Percentiles rank a stretch among this genome's conserved stretches.
Evolutionary conservation across 35 echinoderm and acorn worm species (phyloP).

Genomic region (Stichopus chloronotus): DNA sequence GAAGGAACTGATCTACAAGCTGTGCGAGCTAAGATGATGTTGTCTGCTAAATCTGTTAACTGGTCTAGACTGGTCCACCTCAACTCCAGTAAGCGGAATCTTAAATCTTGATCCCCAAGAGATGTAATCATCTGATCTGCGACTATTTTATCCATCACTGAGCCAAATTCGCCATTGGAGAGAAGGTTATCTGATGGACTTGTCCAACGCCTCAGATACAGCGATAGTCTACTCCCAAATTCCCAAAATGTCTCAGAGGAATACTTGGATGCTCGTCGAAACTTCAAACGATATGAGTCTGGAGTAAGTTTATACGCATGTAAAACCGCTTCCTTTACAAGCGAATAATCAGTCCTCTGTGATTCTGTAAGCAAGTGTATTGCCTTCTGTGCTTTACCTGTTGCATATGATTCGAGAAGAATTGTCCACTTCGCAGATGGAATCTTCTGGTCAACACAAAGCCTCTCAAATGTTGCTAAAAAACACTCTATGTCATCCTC

Average conservation of each 20-base stretch:
- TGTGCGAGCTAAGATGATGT: constrained; percentile 5
- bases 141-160: constrained; percentile 38
- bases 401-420: background rate
- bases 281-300: constrained; percentile 17
- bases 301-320: constrained; percentile 14
- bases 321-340: constrained; percentile 15
- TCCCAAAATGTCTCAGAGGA: constrained; percentile 22
- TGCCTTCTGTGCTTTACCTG: constrained; percentile 31
- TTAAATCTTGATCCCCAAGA: background rate
- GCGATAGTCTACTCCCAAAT: background rate
- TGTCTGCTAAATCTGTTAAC: background rate
- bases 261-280: background rate
- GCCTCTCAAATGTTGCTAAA: constrained; percentile 25
- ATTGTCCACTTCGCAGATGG: constrained; percentile 1
- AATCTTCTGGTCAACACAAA: constrained; percentile 10
- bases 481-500: constrained; percentile 34
- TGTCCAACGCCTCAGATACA: constrained; percentile 10
- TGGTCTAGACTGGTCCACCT: background rate
- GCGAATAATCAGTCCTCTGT: background rate
- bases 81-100: background rate
- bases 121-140: constrained; percentile 22
- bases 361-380: background rate
- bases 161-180: background rate
- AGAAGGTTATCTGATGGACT: constrained; percentile 16
- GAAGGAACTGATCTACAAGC: background rate